phyloP scores from a whole-genome alignment of 2,888 invertebrate species.

The Lathronympha strigana region DNA sequence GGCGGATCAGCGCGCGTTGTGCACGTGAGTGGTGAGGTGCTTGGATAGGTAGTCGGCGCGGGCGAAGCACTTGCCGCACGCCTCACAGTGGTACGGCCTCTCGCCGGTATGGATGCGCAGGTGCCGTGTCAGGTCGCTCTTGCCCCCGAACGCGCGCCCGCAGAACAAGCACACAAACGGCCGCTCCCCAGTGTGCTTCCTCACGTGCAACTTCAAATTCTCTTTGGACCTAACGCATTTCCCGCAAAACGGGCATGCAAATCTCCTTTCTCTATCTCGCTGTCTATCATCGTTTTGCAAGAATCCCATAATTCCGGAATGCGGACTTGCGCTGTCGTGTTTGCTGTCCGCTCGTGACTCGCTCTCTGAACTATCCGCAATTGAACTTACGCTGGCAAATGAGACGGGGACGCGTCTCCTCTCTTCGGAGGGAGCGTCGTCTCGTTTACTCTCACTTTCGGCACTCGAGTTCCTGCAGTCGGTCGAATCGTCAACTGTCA shows the following conservation, averaged over 20 bases:
- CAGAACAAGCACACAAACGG: slow-evolving; percentile 96
- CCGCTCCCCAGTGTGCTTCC: slow-evolving; percentile 93
- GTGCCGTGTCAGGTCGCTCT: slow-evolving; percentile 94
- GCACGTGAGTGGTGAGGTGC: slow-evolving; percentile 95
- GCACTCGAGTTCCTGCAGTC: slow-evolving; percentile 75
- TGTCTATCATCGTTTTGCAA: slow-evolving; percentile 84
- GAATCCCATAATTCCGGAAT: slow-evolving; percentile 86
- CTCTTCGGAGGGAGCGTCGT: slow-evolving; percentile 60
- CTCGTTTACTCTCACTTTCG: slow-evolving; percentile 70
- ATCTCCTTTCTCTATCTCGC: slow-evolving; percentile 88
- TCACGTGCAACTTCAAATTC: slow-evolving; percentile 93
- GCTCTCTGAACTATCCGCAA: slow-evolving; percentile 80
- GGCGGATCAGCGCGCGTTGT: slow-evolving; percentile 85
- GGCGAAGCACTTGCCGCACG: slow-evolving; percentile 96
- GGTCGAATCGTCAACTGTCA: slow-evolving; percentile 76
- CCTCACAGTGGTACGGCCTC: slow-evolving; percentile 95
- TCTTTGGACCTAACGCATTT: slow-evolving; percentile 95
- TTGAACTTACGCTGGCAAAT: slow-evolving; percentile 81
- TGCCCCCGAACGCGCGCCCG: slow-evolving; percentile 94
- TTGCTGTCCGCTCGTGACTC: slow-evolving; percentile 78
- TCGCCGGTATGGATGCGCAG: slow-evolving; percentile 95
- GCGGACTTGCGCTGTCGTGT: slow-evolving; percentile 81
- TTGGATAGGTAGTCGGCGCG: slow-evolving; percentile 95
- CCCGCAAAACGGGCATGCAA: slow-evolving; percentile 95
- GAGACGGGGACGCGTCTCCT: slow-evolving; percentile 75